Conservation (phyloP, 2,888 invertebrate species). For the Drosophila differens region DNA sequence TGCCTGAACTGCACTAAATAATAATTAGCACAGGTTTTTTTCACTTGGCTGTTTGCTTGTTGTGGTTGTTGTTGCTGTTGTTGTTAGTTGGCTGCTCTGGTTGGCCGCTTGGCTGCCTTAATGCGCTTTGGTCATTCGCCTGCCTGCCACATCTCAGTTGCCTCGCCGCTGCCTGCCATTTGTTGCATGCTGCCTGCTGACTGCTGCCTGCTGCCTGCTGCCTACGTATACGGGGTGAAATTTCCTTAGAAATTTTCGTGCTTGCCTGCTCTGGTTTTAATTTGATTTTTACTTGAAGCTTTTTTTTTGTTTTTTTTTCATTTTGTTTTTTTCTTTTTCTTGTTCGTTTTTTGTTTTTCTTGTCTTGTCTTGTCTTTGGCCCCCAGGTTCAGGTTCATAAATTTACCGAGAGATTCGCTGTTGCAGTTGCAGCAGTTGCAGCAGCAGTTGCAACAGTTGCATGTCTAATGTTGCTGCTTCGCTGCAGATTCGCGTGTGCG, state of each 20-base stretch:
- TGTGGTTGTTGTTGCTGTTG: conserved; percentile 42
- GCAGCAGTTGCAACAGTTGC: conserved; percentile 54
- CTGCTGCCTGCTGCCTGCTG: conserved; percentile 48
- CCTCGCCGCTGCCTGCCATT: conserved; percentile 3
- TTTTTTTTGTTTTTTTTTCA: conserved; percentile 18
- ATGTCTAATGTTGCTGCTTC: conserved; percentile 81
- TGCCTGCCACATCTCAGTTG: conserved; percentile 33
- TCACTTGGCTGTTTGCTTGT: conserved; percentile 25
- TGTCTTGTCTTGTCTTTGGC: conserved; percentile 44
- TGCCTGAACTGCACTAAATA: conserved; percentile 78
- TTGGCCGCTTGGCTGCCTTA: conserved; percentile 77
- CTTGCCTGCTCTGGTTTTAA: conserved; percentile 83
- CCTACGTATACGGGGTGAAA: conserved; percentile 77
- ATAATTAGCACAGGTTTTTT: conserved; percentile 83
- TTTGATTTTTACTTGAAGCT: conserved; percentile 78
- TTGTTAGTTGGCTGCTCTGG: conserved; percentile 49
- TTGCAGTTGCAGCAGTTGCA: conserved; percentile 19
- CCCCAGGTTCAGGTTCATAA: conserved; percentile 82
- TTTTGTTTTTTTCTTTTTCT: conserved; percentile 26
- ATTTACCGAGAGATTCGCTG: conserved; percentile 73
- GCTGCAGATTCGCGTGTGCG: conserved; percentile 79
- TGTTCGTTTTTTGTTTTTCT: conserved; percentile 31
- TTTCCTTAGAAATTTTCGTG: conserved; percentile 83
- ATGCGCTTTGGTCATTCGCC: conserved; percentile 77
- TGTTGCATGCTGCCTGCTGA: conserved; percentile 38